These are phyloP conservation scores for Clivina fossor DNA, from an alignment of 2,888 invertebrate species.

Conservation along the genomic window DNA sequence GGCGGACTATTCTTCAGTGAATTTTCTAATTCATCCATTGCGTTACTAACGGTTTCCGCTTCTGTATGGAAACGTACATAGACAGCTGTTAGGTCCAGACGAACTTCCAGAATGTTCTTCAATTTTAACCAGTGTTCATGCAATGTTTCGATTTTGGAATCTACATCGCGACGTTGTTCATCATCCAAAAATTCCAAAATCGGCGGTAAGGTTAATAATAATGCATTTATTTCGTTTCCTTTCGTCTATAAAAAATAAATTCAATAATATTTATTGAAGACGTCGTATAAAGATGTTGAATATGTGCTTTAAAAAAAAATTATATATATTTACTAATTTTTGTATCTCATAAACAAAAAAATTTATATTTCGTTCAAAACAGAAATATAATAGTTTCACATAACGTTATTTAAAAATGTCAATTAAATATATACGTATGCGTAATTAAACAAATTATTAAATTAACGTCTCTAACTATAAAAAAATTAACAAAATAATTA, in stretches of 20 bases:
- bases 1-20: constrained; percentile 55
- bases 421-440: no score
- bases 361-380: no score
- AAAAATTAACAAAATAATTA: no score
- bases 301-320: constrained; percentile 1
- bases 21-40: constrained; percentile 66
- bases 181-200: constrained; percentile 66
- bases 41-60: constrained; percentile 65
- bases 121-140: constrained; percentile 66
- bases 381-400: no score
- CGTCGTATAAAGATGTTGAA: neutral
- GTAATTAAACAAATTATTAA: no score
- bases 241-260: constrained; percentile 58
- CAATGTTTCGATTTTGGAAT: constrained; percentile 63
- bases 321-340: neutral
- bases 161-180: constrained; percentile 63
- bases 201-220: constrained; percentile 64
- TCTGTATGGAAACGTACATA: constrained; percentile 74
- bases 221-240: constrained; percentile 66
- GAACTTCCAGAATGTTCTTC: constrained; percentile 61
- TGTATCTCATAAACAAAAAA: no score
- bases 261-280: constrained; percentile 12
- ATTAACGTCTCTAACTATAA: no score
- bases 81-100: constrained; percentile 66
- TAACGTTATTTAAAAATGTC: no score